Percentiles rank a stretch among this genome's conserved stretches.
These are phyloP conservation scores for Montipora foliosa DNA, from an alignment of 64 coral and sea anemone species.

Conservation along the genomic window DNA sequence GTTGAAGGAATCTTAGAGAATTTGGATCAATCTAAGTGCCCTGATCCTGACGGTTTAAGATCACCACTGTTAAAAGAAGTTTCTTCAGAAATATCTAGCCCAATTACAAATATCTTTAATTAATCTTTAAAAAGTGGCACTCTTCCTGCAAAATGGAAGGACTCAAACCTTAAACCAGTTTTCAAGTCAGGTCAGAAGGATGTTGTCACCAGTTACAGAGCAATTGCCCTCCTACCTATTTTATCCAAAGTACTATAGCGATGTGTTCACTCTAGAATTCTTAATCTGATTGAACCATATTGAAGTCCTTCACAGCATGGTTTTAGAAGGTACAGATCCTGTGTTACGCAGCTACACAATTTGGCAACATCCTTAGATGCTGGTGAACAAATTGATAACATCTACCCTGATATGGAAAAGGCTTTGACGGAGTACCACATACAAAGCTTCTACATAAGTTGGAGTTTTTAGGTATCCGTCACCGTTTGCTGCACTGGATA, in stretches of 20 bases:
- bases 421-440: background rate
- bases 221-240: conserved; percentile 25
- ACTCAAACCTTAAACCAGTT: background rate
- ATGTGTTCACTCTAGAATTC: conserved; percentile 1
- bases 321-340: background rate
- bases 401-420: background rate
- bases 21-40: no score
- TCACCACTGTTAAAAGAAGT: no score
- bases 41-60: no score
- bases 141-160: conserved; percentile 17
- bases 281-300: background rate
- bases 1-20: no score
- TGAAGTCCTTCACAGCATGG: background rate
- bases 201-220: conserved; percentile 7
- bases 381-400: conserved; percentile 8
- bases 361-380: background rate
- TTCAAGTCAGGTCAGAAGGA: conserved; percentile 11
- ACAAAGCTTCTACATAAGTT: conserved; percentile 15
- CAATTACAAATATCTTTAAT: background rate
- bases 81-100: background rate
- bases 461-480: background rate
- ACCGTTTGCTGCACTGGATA: no score
- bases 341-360: background rate
- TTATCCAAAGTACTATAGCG: conserved; percentile 9
- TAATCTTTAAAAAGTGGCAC: background rate